Conservation (phyloP, 2,797 vertebrate genomes). For the Amblyopsis hoosieri region DNA sequence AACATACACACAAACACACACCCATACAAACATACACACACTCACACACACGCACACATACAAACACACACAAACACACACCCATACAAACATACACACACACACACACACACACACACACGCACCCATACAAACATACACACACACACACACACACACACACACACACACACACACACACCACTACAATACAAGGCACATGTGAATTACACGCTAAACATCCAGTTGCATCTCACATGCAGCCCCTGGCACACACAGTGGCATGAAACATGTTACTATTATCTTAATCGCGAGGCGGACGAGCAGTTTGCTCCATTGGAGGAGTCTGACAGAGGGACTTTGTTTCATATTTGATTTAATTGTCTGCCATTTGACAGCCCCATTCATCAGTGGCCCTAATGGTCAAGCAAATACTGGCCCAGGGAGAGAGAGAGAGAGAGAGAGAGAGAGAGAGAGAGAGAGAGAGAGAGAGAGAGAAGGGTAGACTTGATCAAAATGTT, state of each 20-base stretch:
- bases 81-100: slow-evolving; percentile 18
- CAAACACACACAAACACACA: slow-evolving; percentile 2
- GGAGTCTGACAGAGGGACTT: slow-evolving; percentile 97
- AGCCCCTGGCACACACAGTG: slow-evolving; percentile 29
- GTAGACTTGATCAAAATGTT: slow-evolving; percentile 7
- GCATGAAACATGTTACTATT: slow-evolving; percentile 85
- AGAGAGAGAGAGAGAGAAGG: slow-evolving; percentile 30
- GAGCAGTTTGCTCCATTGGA: slow-evolving; percentile 95
- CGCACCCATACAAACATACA: slow-evolving; percentile 16
- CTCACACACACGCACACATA: background rate
- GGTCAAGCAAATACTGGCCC: slow-evolving; percentile 98
- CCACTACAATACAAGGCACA: slow-evolving; percentile 25
- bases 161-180: slow-evolving; percentile 18
- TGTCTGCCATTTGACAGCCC: slow-evolving; percentile 98
- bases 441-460: slow-evolving; percentile 45
- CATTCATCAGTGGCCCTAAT: slow-evolving; percentile 99
- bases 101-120: slow-evolving; percentile 2
- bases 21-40: slow-evolving; percentile 10
- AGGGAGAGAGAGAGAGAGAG: slow-evolving; percentile 65
- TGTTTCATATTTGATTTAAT: slow-evolving; percentile 99
- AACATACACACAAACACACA: slow-evolving; percentile 11
- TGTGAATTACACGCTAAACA: background rate
- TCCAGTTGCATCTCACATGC: slow-evolving; percentile 7
- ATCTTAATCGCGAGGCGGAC: slow-evolving; percentile 89
- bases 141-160: background rate